A percentile compares a stretch with the other conserved stretches of the same genome.
These are phyloP conservation scores for Myocastor coypus DNA, from an alignment of 2,113 vertebrate species.

Conservation along the genomic window DNA sequence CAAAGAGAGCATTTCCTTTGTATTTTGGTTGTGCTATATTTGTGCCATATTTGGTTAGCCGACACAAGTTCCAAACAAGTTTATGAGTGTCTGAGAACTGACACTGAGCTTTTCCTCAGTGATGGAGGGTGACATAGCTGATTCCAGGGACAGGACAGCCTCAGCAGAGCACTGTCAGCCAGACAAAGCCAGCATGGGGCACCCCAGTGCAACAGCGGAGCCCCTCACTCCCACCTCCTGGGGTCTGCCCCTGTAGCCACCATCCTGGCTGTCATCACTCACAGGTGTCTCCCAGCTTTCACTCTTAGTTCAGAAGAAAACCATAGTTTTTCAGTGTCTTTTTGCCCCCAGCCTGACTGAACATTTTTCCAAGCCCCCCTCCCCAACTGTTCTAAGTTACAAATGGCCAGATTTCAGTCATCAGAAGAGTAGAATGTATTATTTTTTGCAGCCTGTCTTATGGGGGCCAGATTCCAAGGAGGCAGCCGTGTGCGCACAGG, in stretches of 20 bases:
- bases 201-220: neutral
- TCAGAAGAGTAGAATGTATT: conserved; percentile 68
- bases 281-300: neutral
- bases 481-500: conserved; percentile 82
- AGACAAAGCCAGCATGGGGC: neutral
- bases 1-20: neutral
- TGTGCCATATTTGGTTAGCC: neutral
- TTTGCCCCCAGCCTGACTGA: conserved; percentile 32
- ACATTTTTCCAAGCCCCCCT: neutral
- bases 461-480: conserved; percentile 83
- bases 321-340: conserved; percentile 18
- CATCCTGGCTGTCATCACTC: neutral
- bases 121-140: neutral
- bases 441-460: conserved; percentile 85
- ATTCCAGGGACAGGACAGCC: fast-evolving
- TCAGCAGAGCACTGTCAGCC: neutral
- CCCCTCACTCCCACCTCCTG: neutral
- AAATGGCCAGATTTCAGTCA: conserved; percentile 76
- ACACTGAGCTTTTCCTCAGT: neutral
- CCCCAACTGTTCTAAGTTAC: conserved; percentile 54
- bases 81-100: neutral
- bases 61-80: neutral
- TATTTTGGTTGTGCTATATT: neutral
- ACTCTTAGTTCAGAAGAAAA: neutral
- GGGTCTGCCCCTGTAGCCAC: neutral